Base-by-base conservation (phyloP, 2,888 invertebrate species). In the Buathra laborator region DNA sequence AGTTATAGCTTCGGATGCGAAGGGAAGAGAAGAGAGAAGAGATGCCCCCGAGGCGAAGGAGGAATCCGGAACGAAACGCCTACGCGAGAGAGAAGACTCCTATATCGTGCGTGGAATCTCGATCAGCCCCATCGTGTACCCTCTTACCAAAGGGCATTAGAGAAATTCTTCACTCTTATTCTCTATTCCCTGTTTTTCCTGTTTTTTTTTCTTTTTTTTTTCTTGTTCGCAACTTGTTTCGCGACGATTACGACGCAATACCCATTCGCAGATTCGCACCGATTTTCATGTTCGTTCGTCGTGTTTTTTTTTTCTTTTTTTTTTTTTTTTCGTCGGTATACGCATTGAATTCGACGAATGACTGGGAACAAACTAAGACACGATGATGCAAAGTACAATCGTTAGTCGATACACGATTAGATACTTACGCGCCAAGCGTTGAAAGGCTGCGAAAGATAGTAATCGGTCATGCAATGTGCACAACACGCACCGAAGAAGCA, bases 31-130 rank as follows among this genome's bases (percentile, higher is more conserved):
- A 74, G 53, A 67, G 53, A 67, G 81, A 78, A 14, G 75, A 67
- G 75, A 37, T 37, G 37, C 6, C 37, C 72, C 70, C 72, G 84
- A 77, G 84, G 83, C 78, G 84, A 74, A 71, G 83, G 77, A 82
- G 84, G 88, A 89, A 89, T 89, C 87, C 89, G 89, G 89, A 89
- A 89, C 89, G 89, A 89, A 88, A 88, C 88, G 87, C 88, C 88
- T 85, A 89, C 88, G 77, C 87, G 83, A 53, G 74, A 82, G 71
- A 77, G 16, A 16, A 14, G 24, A 77, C 56, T 51, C 56, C 37
- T 59, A 56, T 87, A 86, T 89, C 82, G 88, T 77, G 79, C 78
- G 78, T 88, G 83, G 89, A 89, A 87, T 88, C 86, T 87, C 79
- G 86, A 88, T 87, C 80, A 77, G 67, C 67, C 80, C 84, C 64